Evolutionary conservation across 2,797 vertebrate genomes (phyloP), one percentile per base, ranked within the genome.

Genomic region (Ibycter americanus): DNA sequence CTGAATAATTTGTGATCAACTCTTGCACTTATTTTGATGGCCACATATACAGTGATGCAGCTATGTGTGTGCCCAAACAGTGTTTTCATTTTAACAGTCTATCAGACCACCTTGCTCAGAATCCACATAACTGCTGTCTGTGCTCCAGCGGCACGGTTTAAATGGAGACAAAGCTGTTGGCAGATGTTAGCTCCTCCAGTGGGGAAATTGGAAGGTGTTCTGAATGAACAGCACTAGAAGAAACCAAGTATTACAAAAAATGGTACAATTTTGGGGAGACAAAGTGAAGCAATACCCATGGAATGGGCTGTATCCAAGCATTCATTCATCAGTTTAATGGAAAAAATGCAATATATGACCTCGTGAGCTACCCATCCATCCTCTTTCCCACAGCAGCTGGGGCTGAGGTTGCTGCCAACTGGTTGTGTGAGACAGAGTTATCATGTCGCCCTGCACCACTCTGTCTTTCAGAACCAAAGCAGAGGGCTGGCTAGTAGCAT

Each of bases 291-390:
- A 66, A 61, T 91, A 84, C 21, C 19, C 9, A 9, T 26, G 15
- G 62, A 89, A 73, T 70, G 15, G 15, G 22, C 47, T 77, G 6
- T 56, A 73, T 61, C 31, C 31, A 72, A 32, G n/a, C n/a, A 82
- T 68, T 79, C 59, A 62, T 81, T 95, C 21, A 63, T 83, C 71
- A 81, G 36, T 85, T 87, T 78, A 82, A 78, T 55, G 71, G 44
- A 63, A 87, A 78, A 96, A 83, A 40, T 73, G 31, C 40, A 73
- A 52, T n/a, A 22, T 36, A 34, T 1, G 8, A 76, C 49, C 51
- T 67, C 51, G 58, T 40, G 32, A 66, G 4, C 47, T 78, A 49
- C 38, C 42, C 11, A 70, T 65, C 44, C 44, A 42, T 51, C 32
- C 58, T 70, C 38, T 80, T 54, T 78, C 38, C 29, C 14, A 7